phyloP scores from a whole-genome alignment of 2,797 vertebrate species.

The Eleutherodactylus coqui region DNA sequence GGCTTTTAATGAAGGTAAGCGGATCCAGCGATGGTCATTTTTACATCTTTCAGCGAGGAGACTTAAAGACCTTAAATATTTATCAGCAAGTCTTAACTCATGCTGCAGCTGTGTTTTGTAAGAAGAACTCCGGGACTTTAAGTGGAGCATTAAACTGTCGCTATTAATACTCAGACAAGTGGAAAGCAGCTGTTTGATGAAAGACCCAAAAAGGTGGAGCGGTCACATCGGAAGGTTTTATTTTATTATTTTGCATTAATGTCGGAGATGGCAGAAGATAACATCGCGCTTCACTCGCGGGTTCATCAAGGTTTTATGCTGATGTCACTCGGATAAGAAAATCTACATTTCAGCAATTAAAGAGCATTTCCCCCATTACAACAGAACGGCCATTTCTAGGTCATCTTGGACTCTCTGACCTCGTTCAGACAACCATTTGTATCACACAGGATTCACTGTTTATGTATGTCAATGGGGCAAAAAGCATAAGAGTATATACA shows the following conservation, averaged over 20 bases:
- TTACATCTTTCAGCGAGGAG: conserved; percentile 24
- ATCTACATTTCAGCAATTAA: too few relatives aligned
- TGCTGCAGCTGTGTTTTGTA: conserved; percentile 66
- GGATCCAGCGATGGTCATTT: conserved; percentile 8
- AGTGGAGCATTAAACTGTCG: conserved; percentile 78
- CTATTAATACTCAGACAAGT: conserved; percentile 68
- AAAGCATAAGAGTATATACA: too few relatives aligned
- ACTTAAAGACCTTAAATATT: conserved; percentile 37
- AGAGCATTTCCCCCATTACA: too few relatives aligned
- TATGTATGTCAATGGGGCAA: too few relatives aligned
- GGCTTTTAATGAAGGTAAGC: background rate
- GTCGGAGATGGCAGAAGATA: background rate
- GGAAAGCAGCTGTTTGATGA: conserved; percentile 67
- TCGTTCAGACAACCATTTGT: too few relatives aligned
- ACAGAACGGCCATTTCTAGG: too few relatives aligned
- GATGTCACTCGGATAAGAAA: too few relatives aligned
- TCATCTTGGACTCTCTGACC: too few relatives aligned
- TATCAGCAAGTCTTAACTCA: conserved; percentile 25
- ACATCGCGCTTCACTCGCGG: background rate
- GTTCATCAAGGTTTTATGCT: background rate
- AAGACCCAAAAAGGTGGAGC: conserved; percentile 19
- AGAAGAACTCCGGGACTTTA: conserved; percentile 77
- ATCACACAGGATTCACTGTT: too few relatives aligned
- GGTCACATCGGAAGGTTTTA: background rate
- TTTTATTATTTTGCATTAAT: background rate